These are phyloP conservation scores for Holotrichia oblita DNA, from an alignment of 1,140 invertebrate species.

Conservation along the genomic window DNA sequence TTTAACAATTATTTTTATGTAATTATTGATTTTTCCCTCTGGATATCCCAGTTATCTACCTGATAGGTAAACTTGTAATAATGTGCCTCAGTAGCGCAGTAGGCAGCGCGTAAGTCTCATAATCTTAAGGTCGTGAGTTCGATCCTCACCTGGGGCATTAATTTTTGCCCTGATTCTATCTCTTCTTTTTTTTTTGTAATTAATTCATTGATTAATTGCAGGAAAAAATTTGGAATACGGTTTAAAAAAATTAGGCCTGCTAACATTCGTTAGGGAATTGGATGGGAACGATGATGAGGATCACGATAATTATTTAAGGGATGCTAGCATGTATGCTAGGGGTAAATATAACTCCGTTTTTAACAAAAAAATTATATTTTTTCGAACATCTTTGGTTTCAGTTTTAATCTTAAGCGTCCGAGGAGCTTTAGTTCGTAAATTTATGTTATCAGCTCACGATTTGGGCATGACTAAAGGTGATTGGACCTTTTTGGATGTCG, in stretches of 20 bases:
- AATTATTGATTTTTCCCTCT: too few relatives aligned
- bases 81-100: slow-evolving; percentile 87
- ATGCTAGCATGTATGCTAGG: too few relatives aligned
- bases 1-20: too few relatives aligned
- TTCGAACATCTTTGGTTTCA: slow-evolving; percentile 81
- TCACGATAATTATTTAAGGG: too few relatives aligned
- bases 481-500: too few relatives aligned
- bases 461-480: too few relatives aligned
- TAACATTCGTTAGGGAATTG: slow-evolving; percentile 80
- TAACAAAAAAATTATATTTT: slow-evolving; percentile 76
- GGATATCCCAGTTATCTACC: too few relatives aligned
- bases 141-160: slow-evolving; percentile 90
- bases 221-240: too few relatives aligned
- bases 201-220: slow-evolving; percentile 51
- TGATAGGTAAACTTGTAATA: not conserved
- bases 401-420: slow-evolving; percentile 74
- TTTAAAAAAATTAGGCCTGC: slow-evolving; percentile 73
- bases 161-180: not conserved
- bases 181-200: not conserved
- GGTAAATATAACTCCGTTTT: too few relatives aligned
- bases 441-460: too few relatives aligned
- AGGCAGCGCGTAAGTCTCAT: slow-evolving; percentile 97
- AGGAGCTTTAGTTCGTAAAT: too few relatives aligned
- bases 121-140: slow-evolving; percentile 97
- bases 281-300: too few relatives aligned